phyloP scores from a whole-genome alignment of 2,113 vertebrate genomes.

The Grallaria varia region DNA sequence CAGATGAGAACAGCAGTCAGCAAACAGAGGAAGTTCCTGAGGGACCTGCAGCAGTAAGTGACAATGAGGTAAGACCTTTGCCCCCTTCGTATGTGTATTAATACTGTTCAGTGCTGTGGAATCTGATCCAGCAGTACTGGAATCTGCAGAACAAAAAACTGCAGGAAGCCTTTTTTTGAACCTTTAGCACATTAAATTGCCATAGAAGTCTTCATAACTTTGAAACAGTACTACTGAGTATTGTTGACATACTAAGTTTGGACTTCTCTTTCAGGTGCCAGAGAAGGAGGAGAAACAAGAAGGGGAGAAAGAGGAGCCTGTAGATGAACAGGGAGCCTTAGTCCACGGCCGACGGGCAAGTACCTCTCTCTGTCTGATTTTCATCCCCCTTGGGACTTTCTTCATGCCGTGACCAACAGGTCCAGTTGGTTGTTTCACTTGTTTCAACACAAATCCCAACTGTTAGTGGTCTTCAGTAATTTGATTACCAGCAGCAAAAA shows the following conservation, averaged over 20 bases:
- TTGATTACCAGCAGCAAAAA: not conserved
- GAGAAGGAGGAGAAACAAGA: constrained; percentile 79
- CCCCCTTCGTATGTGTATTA: rapidly evolving
- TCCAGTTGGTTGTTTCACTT: not conserved
- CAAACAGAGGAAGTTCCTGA: constrained; percentile 78
- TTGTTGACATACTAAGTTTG: not conserved
- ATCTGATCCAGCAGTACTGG: not conserved
- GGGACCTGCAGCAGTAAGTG: constrained; percentile 75
- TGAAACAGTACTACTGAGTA: not conserved
- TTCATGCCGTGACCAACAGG: not conserved
- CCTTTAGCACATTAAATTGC: not conserved
- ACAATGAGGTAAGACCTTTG: constrained; percentile 82
- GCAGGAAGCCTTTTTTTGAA: not conserved
- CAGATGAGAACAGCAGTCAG: constrained; percentile 80
- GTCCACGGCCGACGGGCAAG: constrained; percentile 81
- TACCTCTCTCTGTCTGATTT: not conserved
- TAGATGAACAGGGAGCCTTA: constrained; percentile 80
- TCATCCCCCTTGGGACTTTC: not conserved
- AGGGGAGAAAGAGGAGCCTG: constrained; percentile 83
- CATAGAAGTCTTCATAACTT: not conserved
- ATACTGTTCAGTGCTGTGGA: not conserved
- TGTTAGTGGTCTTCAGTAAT: not conserved
- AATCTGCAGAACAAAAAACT: not conserved
- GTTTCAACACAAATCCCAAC: not conserved
- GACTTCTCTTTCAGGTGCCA: constrained; percentile 65